Evolutionary conservation across 2,888 invertebrate genomes (phyloP), one percentile per base, ranked within the genome.

Genomic region (Lordiphosa andalusiaca): DNA sequence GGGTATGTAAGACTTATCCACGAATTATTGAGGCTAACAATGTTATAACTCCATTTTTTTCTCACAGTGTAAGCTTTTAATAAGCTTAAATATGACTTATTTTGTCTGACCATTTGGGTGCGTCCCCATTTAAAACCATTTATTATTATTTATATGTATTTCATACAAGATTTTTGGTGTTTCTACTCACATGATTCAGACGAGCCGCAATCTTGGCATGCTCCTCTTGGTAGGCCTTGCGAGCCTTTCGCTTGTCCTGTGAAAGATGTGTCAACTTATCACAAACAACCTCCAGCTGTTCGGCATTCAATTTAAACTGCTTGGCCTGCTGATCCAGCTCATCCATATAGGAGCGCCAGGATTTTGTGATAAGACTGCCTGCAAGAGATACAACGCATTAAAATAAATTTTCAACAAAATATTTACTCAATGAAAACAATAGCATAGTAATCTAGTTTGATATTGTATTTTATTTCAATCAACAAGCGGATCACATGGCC

Each of bases 211-310:
- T 94, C 88, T 96, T 93, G 60, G 93, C 92, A 86, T 97, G 95
- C 86, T 98, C 97, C 86, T 98, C 98, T 85, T 95, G 95, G 87
- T 97, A 97, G 50, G 93, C 91, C 89, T 97, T 97, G 73, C 95
- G 92, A 4, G 96, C 93, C 88, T 95, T 94, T 85, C 96, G 92
- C 88, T 98, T 95, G 86, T 98, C 98, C n/a, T 92, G 92, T 88
- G 96, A 95, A 57, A 98, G 92, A 38, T 93, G 91, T 71, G 92
- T 92, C 68, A 98, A 91, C 72, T 95, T 94, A 80, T 97, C 97
- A 9, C 96, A 95, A 66, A 94, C 93, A 25, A 93, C 93, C 87
- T 96, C 96, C 73, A 98, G 91, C 21, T 93, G 92, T 88, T 98
- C 97, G 1, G 96, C 95, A 88, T 96, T 97, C 64, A 94, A 92